Evolutionary conservation across 1,140 invertebrate genomes (phyloP).

Genomic region (Hyposmocoma kahamanoa): DNA sequence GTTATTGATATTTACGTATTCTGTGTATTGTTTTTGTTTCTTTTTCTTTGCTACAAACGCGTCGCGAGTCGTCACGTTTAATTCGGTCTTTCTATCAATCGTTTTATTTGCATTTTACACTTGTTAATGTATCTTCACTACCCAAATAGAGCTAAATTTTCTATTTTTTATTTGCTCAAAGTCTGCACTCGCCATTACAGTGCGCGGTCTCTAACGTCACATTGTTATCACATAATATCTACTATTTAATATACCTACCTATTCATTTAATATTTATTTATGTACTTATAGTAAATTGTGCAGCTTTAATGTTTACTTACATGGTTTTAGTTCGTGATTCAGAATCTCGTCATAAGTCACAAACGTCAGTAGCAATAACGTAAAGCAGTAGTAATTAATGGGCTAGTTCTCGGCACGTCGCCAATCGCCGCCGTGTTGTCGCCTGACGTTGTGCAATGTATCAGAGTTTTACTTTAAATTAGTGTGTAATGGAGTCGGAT

Average conservation of each 20-base stretch:
- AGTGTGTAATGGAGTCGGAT: not conserved
- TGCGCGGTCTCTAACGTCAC: constrained; percentile 58
- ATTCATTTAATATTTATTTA: constrained; percentile 69
- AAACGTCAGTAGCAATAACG: constrained; percentile 68
- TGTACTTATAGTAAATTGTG: constrained; percentile 65
- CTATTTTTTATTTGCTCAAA: constrained; percentile 63
- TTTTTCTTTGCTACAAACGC: constrained; percentile 23
- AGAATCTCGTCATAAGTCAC: constrained; percentile 73
- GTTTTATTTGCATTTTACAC: constrained; percentile 43
- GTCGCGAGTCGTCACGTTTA: constrained; percentile 29
- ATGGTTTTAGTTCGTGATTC: constrained; percentile 71
- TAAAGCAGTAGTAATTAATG: constrained; percentile 16
- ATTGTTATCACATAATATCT: constrained; percentile 51
- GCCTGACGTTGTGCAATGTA: constrained; percentile 49
- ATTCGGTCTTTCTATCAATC: constrained; percentile 37
- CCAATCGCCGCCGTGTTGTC: constrained; percentile 19
- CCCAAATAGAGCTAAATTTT: constrained; percentile 47
- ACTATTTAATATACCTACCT: constrained; percentile 54
- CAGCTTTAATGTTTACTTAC: constrained; percentile 73
- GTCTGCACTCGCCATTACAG: constrained; percentile 45
- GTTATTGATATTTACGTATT: constrained; percentile 46
- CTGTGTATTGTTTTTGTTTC: constrained; percentile 42
- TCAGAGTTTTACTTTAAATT: not conserved
- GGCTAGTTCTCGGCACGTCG: constrained; percentile 31
- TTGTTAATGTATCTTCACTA: constrained; percentile 62